These are phyloP conservation scores for Accipiter virgatus DNA, from an alignment of 2,113 vertebrate species.

Conservation along the genomic window DNA sequence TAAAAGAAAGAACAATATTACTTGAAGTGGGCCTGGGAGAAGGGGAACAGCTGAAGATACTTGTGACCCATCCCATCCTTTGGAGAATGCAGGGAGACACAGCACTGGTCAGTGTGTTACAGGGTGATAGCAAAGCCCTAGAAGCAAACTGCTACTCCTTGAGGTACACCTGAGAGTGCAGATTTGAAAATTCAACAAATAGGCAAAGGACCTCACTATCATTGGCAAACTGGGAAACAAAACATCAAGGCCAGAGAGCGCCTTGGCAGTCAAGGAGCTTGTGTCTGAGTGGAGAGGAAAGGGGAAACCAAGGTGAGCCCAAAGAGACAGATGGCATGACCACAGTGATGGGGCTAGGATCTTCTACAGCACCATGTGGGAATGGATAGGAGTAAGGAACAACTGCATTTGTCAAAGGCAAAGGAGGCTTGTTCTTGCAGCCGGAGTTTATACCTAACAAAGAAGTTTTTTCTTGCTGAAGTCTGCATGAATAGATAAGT, in stretches of 20 bases:
- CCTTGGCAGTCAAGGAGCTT: not conserved
- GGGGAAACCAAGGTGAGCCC: not conserved
- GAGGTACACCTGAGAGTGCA: not conserved
- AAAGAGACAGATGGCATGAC: not conserved
- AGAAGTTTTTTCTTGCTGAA: not conserved
- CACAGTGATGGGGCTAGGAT: not conserved
- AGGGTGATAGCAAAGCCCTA: not conserved
- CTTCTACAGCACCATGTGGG: not conserved
- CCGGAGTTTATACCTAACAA: not conserved
- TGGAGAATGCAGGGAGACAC: not conserved
- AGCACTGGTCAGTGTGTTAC: not conserved
- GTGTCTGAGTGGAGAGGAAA: not conserved
- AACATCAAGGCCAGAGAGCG: not conserved
- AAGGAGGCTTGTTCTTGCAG: not conserved
- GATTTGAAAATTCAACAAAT: not conserved
- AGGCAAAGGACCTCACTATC: not conserved
- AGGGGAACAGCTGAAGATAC: not conserved
- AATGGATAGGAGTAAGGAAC: not conserved
- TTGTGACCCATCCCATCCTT: not conserved
- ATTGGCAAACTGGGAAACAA: not conserved
- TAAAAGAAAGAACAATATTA: not conserved
- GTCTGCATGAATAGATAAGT: not conserved
- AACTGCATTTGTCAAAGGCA: not conserved
- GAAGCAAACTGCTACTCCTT: not conserved
- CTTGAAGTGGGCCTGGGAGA: not conserved